Conservation (phyloP, 2,888 invertebrate species). For the Tubulanus polymorphus region DNA sequence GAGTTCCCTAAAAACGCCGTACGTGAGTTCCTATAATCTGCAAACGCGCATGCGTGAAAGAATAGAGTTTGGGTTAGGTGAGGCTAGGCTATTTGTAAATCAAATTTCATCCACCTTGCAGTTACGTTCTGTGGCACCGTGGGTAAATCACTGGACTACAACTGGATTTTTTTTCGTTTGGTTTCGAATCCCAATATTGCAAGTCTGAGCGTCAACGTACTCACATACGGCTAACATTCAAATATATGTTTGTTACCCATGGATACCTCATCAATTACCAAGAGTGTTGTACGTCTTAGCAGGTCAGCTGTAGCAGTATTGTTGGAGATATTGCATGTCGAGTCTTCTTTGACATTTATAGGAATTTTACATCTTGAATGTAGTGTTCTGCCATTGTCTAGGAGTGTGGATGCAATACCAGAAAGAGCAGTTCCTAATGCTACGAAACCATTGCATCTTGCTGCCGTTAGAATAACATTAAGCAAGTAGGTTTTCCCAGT, state of each 20-base stretch:
- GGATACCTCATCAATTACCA: neutral
- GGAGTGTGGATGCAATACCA: conserved; percentile 54
- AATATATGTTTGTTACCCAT: neutral
- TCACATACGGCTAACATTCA: too few relatives aligned
- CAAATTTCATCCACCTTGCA: too few relatives aligned
- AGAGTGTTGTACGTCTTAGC: neutral
- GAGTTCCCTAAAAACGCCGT: too few relatives aligned
- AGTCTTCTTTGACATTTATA: neutral
- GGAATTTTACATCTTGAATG: conserved; percentile 16
- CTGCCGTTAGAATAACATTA: conserved; percentile 41
- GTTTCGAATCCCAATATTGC: too few relatives aligned
- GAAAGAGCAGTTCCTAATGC: conserved; percentile 52
- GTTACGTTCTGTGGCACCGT: too few relatives aligned
- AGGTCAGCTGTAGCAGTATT: neutral
- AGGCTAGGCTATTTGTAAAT: too few relatives aligned
- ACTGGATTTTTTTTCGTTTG: too few relatives aligned
- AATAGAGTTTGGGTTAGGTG: too few relatives aligned
- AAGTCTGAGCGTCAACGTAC: too few relatives aligned
- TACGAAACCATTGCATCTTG: conserved; percentile 37
- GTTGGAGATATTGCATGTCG: neutral
- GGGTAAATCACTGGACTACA: too few relatives aligned
- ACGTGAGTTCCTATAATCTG: too few relatives aligned
- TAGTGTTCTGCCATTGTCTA: conserved; percentile 29
- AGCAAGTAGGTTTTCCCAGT: conserved; percentile 53
- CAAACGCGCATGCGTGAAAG: too few relatives aligned